A percentile compares a stretch with the other conserved stretches of the same genome.
Evolutionary conservation across 2,888 invertebrate species (phyloP).

Genomic region (Lingula anatina): DNA sequence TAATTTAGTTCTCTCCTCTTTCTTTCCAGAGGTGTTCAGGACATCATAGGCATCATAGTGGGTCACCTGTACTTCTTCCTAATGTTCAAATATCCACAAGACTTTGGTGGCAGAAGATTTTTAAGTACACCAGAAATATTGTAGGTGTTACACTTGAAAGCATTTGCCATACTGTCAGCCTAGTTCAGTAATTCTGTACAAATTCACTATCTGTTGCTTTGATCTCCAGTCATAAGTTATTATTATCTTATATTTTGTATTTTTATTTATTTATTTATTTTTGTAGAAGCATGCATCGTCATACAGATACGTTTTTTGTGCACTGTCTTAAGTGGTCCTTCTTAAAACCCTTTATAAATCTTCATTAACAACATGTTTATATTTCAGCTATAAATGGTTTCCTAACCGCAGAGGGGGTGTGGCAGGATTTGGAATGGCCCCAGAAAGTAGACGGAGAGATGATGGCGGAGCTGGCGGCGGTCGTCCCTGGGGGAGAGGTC

Average conservation of each 20-base stretch:
- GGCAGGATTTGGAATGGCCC: slow-evolving; percentile 52
- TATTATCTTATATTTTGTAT: too few species aligned
- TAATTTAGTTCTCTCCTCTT: slow-evolving; percentile 9
- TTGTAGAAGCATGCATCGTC: too few species aligned
- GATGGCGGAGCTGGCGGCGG: slow-evolving; percentile 33
- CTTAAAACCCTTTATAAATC: too few species aligned
- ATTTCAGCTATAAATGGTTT: slow-evolving; percentile 69
- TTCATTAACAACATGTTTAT: slow-evolving; percentile 3
- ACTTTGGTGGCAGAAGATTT: slow-evolving; percentile 79
- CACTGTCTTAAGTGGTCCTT: too few species aligned
- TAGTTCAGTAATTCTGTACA: too few species aligned
- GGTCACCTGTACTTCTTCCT: slow-evolving; percentile 98
- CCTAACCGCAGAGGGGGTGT: slow-evolving; percentile 65
- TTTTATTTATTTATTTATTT: too few species aligned
- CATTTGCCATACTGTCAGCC: too few species aligned
- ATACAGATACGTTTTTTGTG: too few species aligned
- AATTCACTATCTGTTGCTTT: too few species aligned
- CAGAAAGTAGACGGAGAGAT: slow-evolving; percentile 32
- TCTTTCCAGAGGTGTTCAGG: slow-evolving; percentile 76
- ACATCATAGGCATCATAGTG: slow-evolving; percentile 89
- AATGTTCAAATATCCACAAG: slow-evolving; percentile 94
- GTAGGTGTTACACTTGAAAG: slow-evolving; percentile 59
- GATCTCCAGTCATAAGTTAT: too few species aligned
- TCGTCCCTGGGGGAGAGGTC: slow-evolving; percentile 60
- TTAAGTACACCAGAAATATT: slow-evolving; percentile 78